phyloP scores from a whole-genome alignment of 2,888 invertebrate species.

The Pyrgus malvae region DNA sequence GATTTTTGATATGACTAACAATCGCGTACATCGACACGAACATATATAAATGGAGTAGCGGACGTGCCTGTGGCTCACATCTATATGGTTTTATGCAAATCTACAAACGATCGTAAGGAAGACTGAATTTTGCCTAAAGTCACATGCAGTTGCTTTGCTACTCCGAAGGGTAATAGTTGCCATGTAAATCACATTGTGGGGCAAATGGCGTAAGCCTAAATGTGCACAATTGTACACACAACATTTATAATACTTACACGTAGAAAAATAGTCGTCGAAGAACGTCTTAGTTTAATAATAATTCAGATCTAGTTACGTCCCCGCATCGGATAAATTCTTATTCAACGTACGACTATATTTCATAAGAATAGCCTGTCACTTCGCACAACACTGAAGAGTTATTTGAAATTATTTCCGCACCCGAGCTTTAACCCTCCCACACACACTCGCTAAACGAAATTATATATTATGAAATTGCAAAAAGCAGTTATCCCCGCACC shows the following conservation, averaged over 20 bases:
- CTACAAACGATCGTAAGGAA: too few species aligned
- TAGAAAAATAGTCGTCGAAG: not conserved
- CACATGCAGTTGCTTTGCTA: too few species aligned
- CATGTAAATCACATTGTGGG: too few species aligned
- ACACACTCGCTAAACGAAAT: slow-evolving; percentile 27
- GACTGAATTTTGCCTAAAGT: too few species aligned
- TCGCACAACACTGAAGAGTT: slow-evolving; percentile 23
- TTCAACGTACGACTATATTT: slow-evolving; percentile 21
- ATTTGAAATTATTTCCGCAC: slow-evolving; percentile 26
- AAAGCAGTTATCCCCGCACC: slow-evolving; percentile 30
- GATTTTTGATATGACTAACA: too few species aligned
- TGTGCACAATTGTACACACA: too few species aligned
- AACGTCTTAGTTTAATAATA: not conserved
- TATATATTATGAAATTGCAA: slow-evolving; percentile 40
- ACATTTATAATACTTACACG: not conserved
- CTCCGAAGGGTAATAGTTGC: too few species aligned
- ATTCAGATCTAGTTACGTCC: slow-evolving; percentile 4
- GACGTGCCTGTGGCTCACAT: too few species aligned
- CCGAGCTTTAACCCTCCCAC: slow-evolving; percentile 22
- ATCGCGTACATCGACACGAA: too few species aligned
- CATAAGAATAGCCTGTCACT: slow-evolving; percentile 25
- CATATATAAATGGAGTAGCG: too few species aligned
- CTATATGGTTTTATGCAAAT: too few species aligned
- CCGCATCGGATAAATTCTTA: slow-evolving; percentile 12
- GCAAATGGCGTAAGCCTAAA: too few species aligned